phyloP scores from a whole-genome alignment of 35 echinoderm and acorn worm species.

The Apostichopus parvimensis region DNA sequence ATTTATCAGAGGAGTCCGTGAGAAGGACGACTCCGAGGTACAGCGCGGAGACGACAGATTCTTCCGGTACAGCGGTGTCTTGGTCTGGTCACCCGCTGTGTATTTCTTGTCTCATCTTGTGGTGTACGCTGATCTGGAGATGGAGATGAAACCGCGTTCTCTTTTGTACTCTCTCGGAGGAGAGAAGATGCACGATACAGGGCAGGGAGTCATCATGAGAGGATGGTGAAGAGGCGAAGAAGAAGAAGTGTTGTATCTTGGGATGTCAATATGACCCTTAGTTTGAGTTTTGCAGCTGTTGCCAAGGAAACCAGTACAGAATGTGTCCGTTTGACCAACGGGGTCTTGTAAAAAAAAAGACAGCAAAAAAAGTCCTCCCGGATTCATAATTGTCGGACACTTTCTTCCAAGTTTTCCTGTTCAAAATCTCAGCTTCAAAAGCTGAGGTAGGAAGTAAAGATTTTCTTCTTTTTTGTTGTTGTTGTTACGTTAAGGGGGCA shows the following conservation, averaged over 20 bases:
- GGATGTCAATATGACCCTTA: not conserved
- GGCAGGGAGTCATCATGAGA: not conserved
- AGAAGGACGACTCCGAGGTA: too few relatives aligned
- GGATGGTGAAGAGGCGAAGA: not conserved
- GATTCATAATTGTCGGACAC: too few relatives aligned
- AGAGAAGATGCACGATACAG: not conserved
- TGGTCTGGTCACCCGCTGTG: not conserved
- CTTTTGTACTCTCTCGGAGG: not conserved
- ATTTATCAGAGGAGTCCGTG: too few relatives aligned
- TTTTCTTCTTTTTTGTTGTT: too few relatives aligned
- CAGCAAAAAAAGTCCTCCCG: too few relatives aligned
- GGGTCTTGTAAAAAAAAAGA: too few relatives aligned
- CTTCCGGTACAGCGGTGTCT: too few relatives aligned
- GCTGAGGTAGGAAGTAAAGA: too few relatives aligned
- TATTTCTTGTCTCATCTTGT: not conserved
- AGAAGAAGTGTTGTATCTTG: not conserved
- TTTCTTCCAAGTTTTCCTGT: too few relatives aligned
- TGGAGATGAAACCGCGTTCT: not conserved
- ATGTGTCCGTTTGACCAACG: not conserved
- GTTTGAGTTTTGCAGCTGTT: not conserved
- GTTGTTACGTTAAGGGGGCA: too few relatives aligned
- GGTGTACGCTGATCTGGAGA: not conserved
- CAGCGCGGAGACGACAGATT: too few relatives aligned
- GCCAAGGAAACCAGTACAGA: not conserved
- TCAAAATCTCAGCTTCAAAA: too few relatives aligned